A percentile compares a stretch with the other conserved stretches of the same genome.
These are phyloP conservation scores for Helogale parvula DNA, from an alignment of 2,113 vertebrate genomes.

Conservation along the genomic window DNA sequence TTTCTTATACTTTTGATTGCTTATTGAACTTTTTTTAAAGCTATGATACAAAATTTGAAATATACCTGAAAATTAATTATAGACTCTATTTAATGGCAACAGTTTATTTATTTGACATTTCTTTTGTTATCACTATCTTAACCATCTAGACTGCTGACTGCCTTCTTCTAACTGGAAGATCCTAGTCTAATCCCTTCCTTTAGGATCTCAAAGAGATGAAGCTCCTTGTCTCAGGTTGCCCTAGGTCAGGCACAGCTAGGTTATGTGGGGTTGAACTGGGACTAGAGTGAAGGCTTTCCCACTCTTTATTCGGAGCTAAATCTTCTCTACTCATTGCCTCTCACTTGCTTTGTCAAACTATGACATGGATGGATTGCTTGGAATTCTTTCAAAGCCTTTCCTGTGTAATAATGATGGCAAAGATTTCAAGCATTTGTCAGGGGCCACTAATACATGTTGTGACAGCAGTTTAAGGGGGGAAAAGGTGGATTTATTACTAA, in stretches of 20 bases:
- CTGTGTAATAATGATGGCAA: constrained; percentile 62
- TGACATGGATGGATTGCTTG: constrained; percentile 71
- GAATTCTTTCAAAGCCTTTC: constrained; percentile 75
- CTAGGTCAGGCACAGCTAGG: background rate
- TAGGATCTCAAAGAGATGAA: background rate
- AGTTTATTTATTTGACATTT: background rate
- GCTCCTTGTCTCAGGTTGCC: background rate
- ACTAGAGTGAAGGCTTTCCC: background rate
- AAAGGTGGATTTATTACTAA: constrained; percentile 63
- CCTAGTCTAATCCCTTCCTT: background rate
- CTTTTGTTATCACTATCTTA: background rate
- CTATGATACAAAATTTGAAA: background rate
- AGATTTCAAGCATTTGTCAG: constrained; percentile 74
- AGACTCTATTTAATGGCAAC: background rate
- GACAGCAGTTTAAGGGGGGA: constrained; percentile 58
- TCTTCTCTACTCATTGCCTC: constrained; percentile 31
- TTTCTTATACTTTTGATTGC: background rate
- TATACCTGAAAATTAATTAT: background rate
- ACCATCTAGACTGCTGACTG: background rate
- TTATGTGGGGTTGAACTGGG: background rate
- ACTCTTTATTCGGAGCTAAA: background rate
- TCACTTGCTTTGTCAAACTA: constrained; percentile 48
- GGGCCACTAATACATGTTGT: constrained; percentile 57
- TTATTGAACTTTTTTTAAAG: background rate
- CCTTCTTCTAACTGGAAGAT: background rate